Evolutionary conservation across 2,113 vertebrate species (phyloP).

Genomic region (Prunella himalayana): DNA sequence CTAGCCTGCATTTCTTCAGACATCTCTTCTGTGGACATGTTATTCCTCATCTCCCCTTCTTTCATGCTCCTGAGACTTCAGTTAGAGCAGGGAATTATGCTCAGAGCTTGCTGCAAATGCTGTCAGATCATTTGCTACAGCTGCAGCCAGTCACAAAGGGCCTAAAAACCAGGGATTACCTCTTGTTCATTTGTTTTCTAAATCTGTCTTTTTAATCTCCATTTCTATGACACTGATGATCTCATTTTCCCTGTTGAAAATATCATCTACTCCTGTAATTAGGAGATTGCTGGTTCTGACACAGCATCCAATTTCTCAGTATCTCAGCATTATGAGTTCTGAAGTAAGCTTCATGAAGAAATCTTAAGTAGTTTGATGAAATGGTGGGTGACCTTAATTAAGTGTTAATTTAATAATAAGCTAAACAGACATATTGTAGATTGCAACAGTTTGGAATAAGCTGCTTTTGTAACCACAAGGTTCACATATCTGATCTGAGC

Average conservation of each 20-base stretch:
- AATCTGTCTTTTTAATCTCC: slow-evolving; percentile 37
- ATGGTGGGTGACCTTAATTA: background rate
- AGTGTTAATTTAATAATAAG: background rate
- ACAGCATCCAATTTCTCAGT: background rate
- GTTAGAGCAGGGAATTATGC: background rate
- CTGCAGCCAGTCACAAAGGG: slow-evolving; percentile 39
- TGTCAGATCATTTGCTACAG: slow-evolving; percentile 10
- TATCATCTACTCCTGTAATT: slow-evolving; percentile 31
- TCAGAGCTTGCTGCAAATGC: background rate
- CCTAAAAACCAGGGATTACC: slow-evolving; percentile 47
- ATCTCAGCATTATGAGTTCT: background rate
- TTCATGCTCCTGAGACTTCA: background rate
- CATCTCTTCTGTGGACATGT: background rate
- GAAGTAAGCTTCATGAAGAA: slow-evolving; percentile 1
- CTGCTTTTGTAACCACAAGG: background rate
- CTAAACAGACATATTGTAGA: background rate
- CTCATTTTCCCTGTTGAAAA: slow-evolving; percentile 47
- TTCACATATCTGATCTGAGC: background rate
- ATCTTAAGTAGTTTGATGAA: background rate
- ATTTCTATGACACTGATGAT: slow-evolving; percentile 58
- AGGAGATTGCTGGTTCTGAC: slow-evolving; percentile 33
- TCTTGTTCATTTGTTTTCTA: slow-evolving; percentile 51
- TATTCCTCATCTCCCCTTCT: background rate
- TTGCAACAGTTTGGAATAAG: background rate
- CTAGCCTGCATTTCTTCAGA: background rate